Evolutionary conservation across 2,888 invertebrate genomes (phyloP), one percentile per base, ranked within the genome.

Genomic region (Atrina japonica): DNA sequence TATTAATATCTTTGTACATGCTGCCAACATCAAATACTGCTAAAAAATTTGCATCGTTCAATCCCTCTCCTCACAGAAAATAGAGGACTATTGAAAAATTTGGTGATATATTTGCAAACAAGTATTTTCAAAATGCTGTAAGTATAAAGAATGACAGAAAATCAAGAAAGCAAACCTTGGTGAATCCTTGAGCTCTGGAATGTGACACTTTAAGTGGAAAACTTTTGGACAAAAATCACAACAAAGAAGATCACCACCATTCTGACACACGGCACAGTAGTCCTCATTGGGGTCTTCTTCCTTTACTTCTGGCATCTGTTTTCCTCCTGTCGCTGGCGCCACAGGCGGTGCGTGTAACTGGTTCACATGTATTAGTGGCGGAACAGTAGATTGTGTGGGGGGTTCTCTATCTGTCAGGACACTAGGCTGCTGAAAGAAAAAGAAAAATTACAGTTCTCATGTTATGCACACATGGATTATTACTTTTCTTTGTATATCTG

Each of bases 191-290:
- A 97, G 94, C 86, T 94, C 94, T 75, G 97, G 97, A 87, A 97
- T 95, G 92, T 98, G 97, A 92, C 97, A 97, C 91, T 95, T 95
- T 89, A 96, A 94, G 92, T 97, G 97, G 92, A 96, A 98, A 73
- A 97, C 97, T 92, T 97, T 97, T 71, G 97, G 97, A 91, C 97
- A 97, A 91, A 94, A 95, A 92, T 97, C 97, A 92, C 97, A 97
- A 92, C 97, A 97, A 90, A 98, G 95, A 81, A 97, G 93, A 91
- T 97, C 97, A 40, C 97, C 97, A 55, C 97, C 97, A 92, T 97
- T 97, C 94, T 96, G 95, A 91, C 97, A 97, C 41, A 97, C 97
- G 70, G 97, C 96, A 92, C 97, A 97, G 95, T 97, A 97, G 92
- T 97, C 97, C 91, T 98, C 97, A 91, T 97, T 97, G 66, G 97